Conservation (phyloP, 2,113 vertebrate genomes). For the Shinisaurus crocodilurus region DNA sequence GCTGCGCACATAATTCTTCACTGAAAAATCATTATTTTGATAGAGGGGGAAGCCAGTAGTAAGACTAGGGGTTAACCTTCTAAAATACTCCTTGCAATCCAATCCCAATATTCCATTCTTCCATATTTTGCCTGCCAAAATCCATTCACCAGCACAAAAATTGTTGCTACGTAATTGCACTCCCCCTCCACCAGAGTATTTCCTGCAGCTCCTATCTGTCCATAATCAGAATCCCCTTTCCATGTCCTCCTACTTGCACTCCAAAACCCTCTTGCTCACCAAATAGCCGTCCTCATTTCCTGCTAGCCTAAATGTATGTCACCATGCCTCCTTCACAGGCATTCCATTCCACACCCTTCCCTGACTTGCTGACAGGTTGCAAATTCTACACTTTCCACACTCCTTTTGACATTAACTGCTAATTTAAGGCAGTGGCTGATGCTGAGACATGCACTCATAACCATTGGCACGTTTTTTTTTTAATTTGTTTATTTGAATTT, state of each 20-base stretch:
- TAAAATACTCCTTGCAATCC: not conserved
- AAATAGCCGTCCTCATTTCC: not conserved
- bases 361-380: not conserved
- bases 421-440: not conserved
- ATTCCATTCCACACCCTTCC: not conserved
- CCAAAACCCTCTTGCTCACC: not conserved
- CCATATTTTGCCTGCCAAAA: not conserved
- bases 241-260: not conserved
- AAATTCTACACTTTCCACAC: not conserved
- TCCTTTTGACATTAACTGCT: not conserved
- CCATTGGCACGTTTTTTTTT: not conserved
- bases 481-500: too few relatives aligned
- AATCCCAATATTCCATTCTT: not conserved
- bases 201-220: not conserved
- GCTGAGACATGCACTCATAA: not conserved
- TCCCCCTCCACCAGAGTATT: not conserved
- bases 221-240: not conserved
- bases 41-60: not conserved
- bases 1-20: not conserved
- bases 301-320: not conserved
- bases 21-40: not conserved
- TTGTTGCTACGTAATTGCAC: not conserved
- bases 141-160: not conserved
- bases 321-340: not conserved
- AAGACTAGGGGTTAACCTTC: not conserved